Evolutionary conservation across 1,140 invertebrate genomes (phyloP), one percentile per base, ranked within the genome.

Genomic region (Achroia grisella): DNA sequence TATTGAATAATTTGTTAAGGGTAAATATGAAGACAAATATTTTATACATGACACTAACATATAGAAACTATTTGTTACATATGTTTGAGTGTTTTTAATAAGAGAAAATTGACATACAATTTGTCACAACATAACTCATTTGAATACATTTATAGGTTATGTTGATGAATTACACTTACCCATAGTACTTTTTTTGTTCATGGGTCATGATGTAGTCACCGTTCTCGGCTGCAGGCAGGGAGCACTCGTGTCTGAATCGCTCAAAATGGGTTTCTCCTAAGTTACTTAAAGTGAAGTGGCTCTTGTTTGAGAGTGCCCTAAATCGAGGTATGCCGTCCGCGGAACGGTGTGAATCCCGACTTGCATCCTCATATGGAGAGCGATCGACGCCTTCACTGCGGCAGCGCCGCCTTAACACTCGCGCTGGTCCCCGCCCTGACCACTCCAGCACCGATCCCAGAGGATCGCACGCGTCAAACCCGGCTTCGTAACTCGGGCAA

Each of bases 131-230:
- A 2, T 6, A 23, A 6, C 6, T 33, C 46, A 52, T 47, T 35
- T 39, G 35, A 35, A 23, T 14, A 30, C 17, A 23, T 23, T 34
- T 39, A 32, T 49, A 68, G 63, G 65, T 73, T 73, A 71, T 61
- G 58, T 56, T 56, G 34, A 35, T 32, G 10, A 54, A 41, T 40
- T 44, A 34, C 44, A 61, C 72, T 77, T 52, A 83, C 79, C 73
- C 57, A 48, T 71, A 52, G 48, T 68, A 59, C 44, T 46, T 61
- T 40, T 69, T 64, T 35, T 57, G 65, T 14, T 84, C 74, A 47
- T 80, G 72, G 42, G 80, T 62, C 77, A 84, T 84, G 46, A 71
- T 47, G 59, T 73, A 84, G 56, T 81, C 80, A 29, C 80, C 80
- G 80, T 82, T 80, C 37, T 77, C 58, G 10, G 74, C 62, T 14